A percentile compares a stretch with the other conserved stretches of the same genome.
Conservation (phyloP, 2,888 invertebrate species). For the Agrypnus murinus region DNA sequence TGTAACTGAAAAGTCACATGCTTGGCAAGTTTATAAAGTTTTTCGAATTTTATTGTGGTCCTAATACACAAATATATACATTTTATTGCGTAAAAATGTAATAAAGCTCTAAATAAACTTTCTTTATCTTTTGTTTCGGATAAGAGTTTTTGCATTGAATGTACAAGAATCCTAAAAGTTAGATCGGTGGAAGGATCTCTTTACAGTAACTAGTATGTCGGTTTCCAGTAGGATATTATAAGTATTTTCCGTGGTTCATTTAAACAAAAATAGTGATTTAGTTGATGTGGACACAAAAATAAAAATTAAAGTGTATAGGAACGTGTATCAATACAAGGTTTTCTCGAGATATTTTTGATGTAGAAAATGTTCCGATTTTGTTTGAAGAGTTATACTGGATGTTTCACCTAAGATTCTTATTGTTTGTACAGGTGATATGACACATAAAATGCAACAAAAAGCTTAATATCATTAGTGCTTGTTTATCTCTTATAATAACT, state of each 20-base stretch:
- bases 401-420: too few relatives aligned
- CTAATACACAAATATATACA: constrained; percentile 6
- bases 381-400: constrained; percentile 6
- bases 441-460: too few relatives aligned
- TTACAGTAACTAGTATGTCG: constrained; percentile 3
- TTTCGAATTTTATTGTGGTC: not conserved
- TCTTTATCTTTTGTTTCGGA: constrained; percentile 12
- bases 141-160: constrained; percentile 18
- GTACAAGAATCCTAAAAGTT: constrained; percentile 16
- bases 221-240: constrained; percentile 13
- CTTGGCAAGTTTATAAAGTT: not conserved
- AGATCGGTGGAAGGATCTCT: constrained; percentile 1
- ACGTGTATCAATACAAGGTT: not conserved
- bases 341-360: constrained; percentile 5
- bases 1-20: not conserved
- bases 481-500: too few relatives aligned
- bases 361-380: not conserved
- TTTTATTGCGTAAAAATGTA: not conserved
- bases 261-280: constrained; percentile 1
- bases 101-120: constrained; percentile 11
- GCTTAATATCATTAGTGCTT: too few relatives aligned
- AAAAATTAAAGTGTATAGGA: constrained; percentile 1
- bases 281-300: not conserved
- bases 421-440: too few relatives aligned
- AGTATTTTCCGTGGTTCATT: constrained; percentile 9